Evolutionary conservation across 1,140 invertebrate species (phyloP), one percentile per base, ranked within the genome.

Genomic region (Drosophila quadrilineata): DNA sequence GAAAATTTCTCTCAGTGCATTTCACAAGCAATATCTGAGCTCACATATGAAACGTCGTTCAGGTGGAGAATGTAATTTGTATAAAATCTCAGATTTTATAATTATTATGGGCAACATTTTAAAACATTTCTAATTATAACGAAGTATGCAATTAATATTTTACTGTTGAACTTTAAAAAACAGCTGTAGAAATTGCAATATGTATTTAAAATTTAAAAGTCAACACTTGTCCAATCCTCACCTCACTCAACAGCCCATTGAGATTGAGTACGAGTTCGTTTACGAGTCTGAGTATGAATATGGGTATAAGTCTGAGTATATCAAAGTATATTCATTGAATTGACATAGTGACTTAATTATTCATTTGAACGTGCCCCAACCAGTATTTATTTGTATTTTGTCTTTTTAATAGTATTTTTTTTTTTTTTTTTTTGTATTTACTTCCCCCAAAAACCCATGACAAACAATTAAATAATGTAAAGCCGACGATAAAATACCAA

Each of bases 291-390:
- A 1, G 3, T 17, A 17, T 40, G 36, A 6, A 12, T 9, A 5
- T n/a, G 36, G 4, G 38, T 41, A 10, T 28, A 9, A 14, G 33
- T 52, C 21, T 26, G 33, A 36, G 8, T 12, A 19, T 48, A 64
- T 64, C 60, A 48, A 24, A 49, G 22, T 19, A 3, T 29, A 41
- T 56, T 52, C 50, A 67, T 48, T 50, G 38, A 48, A 54, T 36
- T 74, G 70, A 60, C 75, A 60, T 35, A 71, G 35, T 80, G 53
- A 71, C 71, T 75, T 71, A 80, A 80, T 80, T 71, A 79, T 66
- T 71, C 60, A 60, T 26, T 36, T 36, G 53, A 73, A 66, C 69
- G 74, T 77, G 74, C 53, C 38, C 40, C 43, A 72, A 54, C 22
- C 24, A n/a, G 31, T 56, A 43, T 65, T 29, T 16, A 17, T 29